phyloP scores from a whole-genome alignment of 2,888 invertebrate species.

The Epinotia brunnichana region DNA sequence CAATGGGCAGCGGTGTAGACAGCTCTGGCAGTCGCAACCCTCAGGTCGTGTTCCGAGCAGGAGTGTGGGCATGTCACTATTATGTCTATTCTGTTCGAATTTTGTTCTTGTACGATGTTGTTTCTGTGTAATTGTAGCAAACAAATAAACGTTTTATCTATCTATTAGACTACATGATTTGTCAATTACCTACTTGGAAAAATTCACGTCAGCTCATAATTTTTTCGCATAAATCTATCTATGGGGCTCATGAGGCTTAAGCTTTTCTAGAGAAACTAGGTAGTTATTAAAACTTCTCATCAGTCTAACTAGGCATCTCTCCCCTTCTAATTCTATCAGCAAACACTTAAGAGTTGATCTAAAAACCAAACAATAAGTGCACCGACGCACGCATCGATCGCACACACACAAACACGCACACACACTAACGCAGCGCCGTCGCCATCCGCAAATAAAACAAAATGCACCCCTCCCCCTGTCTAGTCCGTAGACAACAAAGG shows the following conservation, averaged over 20 bases:
- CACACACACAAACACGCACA: constrained; percentile 49
- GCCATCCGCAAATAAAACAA: constrained; percentile 77
- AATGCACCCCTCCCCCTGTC: constrained; percentile 70
- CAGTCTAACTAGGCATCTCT: constrained; percentile 19
- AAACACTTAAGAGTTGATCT: constrained; percentile 29
- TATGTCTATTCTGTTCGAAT: too few relatives aligned
- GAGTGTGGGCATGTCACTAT: too few relatives aligned
- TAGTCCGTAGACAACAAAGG: constrained; percentile 81
- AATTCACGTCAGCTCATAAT: too few relatives aligned
- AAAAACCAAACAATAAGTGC: constrained; percentile 51
- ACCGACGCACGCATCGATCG: constrained; percentile 62
- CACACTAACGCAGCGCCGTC: constrained; percentile 51
- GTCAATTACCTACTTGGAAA: too few relatives aligned
- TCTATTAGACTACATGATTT: too few relatives aligned
- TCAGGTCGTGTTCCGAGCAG: too few relatives aligned
- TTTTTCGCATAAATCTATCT: too few relatives aligned
- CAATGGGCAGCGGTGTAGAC: too few relatives aligned
- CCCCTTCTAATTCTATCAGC: constrained; percentile 18
- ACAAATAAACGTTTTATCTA: too few relatives aligned
- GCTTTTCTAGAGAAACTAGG: background rate
- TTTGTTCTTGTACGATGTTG: too few relatives aligned
- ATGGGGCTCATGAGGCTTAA: background rate
- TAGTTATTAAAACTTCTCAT: constrained; percentile 8
- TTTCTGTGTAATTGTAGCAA: too few relatives aligned
- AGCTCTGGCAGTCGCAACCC: too few relatives aligned